Percentiles rank a stretch among this genome's conserved stretches.
phyloP scores from a whole-genome alignment of 1,140 invertebrate genomes.

The Drosophila nigrodunni region DNA sequence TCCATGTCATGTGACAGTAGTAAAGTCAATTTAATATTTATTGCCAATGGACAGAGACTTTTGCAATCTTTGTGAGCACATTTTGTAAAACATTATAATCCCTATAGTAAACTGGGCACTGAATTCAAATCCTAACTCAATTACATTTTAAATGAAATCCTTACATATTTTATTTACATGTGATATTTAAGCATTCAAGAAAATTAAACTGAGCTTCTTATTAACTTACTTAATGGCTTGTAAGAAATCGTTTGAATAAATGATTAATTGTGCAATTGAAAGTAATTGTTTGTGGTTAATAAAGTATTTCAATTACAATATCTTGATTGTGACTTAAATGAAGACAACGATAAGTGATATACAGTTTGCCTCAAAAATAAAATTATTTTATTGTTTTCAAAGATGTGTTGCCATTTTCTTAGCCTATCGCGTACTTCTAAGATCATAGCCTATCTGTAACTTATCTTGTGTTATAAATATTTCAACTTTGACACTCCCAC shows the following conservation, averaged over 20 bases:
- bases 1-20: not conserved
- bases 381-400: not conserved
- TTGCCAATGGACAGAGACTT: slow-evolving; percentile 2
- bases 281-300: too few species aligned
- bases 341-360: too few species aligned
- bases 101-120: not conserved
- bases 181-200: too few species aligned
- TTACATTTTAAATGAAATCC: too few species aligned
- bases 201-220: too few species aligned
- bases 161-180: too few species aligned
- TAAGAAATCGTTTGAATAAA: too few species aligned
- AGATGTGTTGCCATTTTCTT: not conserved
- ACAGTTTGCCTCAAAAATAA: too few species aligned
- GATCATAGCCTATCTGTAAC: slow-evolving; percentile 2
- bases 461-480: slow-evolving; percentile 24
- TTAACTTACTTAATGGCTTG: too few species aligned
- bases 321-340: too few species aligned
- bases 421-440: not conserved
- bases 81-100: not conserved
- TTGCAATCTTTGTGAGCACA: not conserved
- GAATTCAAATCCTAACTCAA: not conserved
- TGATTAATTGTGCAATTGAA: too few species aligned
- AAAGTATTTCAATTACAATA: too few species aligned
- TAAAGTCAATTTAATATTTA: slow-evolving; percentile 18
- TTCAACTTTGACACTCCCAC: slow-evolving; percentile 8